phyloP scores from a whole-genome alignment of 2,797 vertebrate genomes.

The Amphiprion clarkii region DNA sequence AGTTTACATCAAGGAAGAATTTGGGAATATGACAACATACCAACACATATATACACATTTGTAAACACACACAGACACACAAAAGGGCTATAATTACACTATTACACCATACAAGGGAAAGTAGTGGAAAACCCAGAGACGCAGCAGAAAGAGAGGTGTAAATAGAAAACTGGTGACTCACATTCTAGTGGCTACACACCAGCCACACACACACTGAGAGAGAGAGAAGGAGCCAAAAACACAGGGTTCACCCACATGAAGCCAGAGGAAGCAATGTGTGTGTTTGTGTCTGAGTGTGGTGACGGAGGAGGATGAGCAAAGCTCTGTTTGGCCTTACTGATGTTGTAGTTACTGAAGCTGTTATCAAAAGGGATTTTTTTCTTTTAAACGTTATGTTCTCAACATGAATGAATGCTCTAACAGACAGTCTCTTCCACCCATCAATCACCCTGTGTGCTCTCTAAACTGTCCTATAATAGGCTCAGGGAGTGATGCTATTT shows the following conservation, averaged over 20 bases:
- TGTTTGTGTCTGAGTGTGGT: constrained; percentile 65
- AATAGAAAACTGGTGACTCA: constrained; percentile 82
- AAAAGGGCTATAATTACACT: constrained; percentile 71
- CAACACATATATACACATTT: constrained; percentile 37
- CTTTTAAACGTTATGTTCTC: constrained; percentile 37
- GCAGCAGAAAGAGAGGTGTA: constrained; percentile 77
- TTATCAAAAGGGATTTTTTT: constrained; percentile 51
- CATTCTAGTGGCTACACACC: constrained; percentile 78
- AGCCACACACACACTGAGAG: constrained; percentile 61
- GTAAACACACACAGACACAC: constrained; percentile 32
- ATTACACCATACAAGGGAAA: constrained; percentile 78
- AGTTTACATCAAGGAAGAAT: constrained; percentile 70
- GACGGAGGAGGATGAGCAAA: constrained; percentile 68
- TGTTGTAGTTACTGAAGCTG: constrained; percentile 59
- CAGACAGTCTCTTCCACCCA: constrained; percentile 34
- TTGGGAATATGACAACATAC: constrained; percentile 73
- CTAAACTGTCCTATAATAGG: constrained; percentile 51
- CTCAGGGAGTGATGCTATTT: constrained; percentile 52
- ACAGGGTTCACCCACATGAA: constrained; percentile 77
- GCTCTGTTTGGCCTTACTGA: constrained; percentile 51
- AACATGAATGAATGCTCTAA: constrained; percentile 54
- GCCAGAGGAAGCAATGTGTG: constrained; percentile 70
- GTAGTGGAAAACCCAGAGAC: constrained; percentile 80
- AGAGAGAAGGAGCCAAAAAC: constrained; percentile 70
- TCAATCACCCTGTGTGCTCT: constrained; percentile 40